Evolutionary conservation across 2,888 invertebrate genomes (phyloP).

Genomic region (Proisotoma minuta): DNA sequence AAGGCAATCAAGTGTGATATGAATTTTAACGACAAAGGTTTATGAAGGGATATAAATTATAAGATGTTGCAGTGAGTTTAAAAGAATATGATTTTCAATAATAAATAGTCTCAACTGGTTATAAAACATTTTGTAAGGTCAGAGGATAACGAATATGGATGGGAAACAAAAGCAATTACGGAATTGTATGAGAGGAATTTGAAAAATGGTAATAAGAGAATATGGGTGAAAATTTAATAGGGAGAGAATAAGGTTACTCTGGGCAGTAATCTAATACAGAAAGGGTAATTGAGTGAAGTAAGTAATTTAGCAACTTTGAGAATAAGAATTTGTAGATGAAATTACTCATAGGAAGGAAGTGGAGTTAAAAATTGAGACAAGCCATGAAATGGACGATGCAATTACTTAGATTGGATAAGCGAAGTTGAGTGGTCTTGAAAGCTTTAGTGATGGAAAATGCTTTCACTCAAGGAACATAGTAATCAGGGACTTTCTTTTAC

Average conservation of each 20-base stretch:
- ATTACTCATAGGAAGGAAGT: background rate
- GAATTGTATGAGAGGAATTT: background rate
- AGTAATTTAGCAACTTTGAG: slow-evolving; percentile 2
- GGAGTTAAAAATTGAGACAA: background rate
- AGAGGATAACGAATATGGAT: too few relatives aligned
- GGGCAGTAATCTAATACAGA: slow-evolving; percentile 4
- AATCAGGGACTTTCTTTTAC: background rate
- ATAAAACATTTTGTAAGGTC: too few relatives aligned
- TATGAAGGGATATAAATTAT: too few relatives aligned
- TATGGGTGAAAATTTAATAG: too few relatives aligned
- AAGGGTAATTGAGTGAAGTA: slow-evolving; percentile 1
- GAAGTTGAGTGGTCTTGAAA: slow-evolving; percentile 6
- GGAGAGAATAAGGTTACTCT: background rate
- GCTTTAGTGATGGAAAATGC: slow-evolving; percentile 2
- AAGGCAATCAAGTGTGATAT: too few relatives aligned
- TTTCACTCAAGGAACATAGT: background rate
- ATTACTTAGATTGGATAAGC: slow-evolving; percentile 11
- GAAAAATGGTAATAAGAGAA: too few relatives aligned
- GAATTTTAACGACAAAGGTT: too few relatives aligned
- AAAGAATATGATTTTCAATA: too few relatives aligned
- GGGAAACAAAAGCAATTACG: background rate
- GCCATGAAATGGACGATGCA: slow-evolving; percentile 4
- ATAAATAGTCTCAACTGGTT: too few relatives aligned
- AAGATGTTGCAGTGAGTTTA: too few relatives aligned
- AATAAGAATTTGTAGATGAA: slow-evolving; percentile 8